These are phyloP conservation scores for Mormyrus proboscirostris DNA, from an alignment of 2,797 vertebrate species.

Conservation along the genomic window DNA sequence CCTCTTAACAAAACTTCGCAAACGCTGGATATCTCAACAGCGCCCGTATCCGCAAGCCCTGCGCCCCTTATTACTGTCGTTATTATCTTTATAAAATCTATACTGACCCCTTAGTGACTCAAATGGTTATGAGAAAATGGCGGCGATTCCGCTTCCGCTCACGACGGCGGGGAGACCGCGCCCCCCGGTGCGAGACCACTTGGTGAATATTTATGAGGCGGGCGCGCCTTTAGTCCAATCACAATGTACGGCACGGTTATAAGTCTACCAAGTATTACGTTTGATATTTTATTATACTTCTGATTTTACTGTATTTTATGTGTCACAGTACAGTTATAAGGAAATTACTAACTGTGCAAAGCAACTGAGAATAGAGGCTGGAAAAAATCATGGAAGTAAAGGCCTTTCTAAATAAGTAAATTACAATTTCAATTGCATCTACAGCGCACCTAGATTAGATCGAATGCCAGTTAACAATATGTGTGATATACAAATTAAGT, in stretches of 20 bases:
- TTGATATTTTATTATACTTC: neutral
- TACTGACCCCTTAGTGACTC: constrained; percentile 69
- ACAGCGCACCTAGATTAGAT: neutral
- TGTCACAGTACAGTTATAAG: neutral
- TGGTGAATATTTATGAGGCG: constrained; percentile 33
- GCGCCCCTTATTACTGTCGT: constrained; percentile 24
- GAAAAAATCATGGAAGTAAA: neutral
- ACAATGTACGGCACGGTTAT: neutral
- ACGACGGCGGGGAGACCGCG: constrained; percentile 58
- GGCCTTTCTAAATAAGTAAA: neutral
- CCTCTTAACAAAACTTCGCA: constrained; percentile 9
- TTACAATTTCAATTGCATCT: neutral
- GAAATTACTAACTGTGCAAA: neutral
- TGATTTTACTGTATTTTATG: neutral
- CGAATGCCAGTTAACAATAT: neutral
- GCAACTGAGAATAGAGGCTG: neutral
- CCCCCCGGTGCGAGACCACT: constrained; percentile 43
- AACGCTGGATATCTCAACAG: constrained; percentile 20
- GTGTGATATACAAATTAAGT: neutral
- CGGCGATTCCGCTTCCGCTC: constrained; percentile 74
- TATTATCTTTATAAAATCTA: constrained; percentile 48
- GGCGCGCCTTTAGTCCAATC: constrained; percentile 1
- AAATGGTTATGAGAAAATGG: constrained; percentile 67
- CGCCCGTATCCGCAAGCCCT: constrained; percentile 26
- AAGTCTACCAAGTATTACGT: neutral